Percentiles rank a stretch among this genome's conserved stretches.
These are phyloP conservation scores for Rhagium mordax DNA, from an alignment of 2,888 invertebrate species.

Conservation along the genomic window DNA sequence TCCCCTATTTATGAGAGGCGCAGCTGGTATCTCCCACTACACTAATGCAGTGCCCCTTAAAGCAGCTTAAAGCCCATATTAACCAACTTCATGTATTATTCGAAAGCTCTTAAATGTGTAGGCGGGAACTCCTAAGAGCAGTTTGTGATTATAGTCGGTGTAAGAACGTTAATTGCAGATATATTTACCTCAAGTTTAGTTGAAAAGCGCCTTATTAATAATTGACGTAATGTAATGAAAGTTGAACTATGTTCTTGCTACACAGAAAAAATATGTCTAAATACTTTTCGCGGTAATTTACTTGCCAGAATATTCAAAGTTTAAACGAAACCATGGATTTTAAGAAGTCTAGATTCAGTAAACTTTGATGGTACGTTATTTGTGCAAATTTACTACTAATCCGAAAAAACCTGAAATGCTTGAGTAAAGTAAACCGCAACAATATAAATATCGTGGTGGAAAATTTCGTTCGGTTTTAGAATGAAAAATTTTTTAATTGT, in stretches of 20 bases:
- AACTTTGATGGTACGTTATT: too few relatives aligned
- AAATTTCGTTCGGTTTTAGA: too few relatives aligned
- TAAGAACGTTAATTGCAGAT: conserved; percentile 65
- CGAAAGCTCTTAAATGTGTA: conserved; percentile 65
- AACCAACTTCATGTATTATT: conserved; percentile 68
- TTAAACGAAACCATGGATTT: too few relatives aligned
- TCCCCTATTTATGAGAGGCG: conserved; percentile 46
- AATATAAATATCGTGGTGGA: too few relatives aligned
- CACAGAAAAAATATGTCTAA: conserved; percentile 11
- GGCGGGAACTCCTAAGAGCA: conserved; percentile 65
- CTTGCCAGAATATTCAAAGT: too few relatives aligned
- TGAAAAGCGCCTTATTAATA: conserved; percentile 42
- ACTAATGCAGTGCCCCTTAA: conserved; percentile 62
- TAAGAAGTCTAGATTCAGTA: too few relatives aligned
- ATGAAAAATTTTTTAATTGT: too few relatives aligned
- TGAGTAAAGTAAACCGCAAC: too few relatives aligned
- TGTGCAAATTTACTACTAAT: too few relatives aligned
- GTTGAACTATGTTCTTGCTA: not conserved
- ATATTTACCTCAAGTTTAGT: conserved; percentile 57
- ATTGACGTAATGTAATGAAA: conserved; percentile 13
- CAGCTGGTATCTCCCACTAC: conserved; percentile 62
- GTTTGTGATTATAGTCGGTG: conserved; percentile 63
- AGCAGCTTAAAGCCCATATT: conserved; percentile 67
- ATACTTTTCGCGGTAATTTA: too few relatives aligned
- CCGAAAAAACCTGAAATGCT: too few relatives aligned